A percentile compares a stretch with the other conserved stretches of the same genome.
phyloP scores from a whole-genome alignment of 2,888 invertebrate genomes.

The Zootermopsis nevadensis region DNA sequence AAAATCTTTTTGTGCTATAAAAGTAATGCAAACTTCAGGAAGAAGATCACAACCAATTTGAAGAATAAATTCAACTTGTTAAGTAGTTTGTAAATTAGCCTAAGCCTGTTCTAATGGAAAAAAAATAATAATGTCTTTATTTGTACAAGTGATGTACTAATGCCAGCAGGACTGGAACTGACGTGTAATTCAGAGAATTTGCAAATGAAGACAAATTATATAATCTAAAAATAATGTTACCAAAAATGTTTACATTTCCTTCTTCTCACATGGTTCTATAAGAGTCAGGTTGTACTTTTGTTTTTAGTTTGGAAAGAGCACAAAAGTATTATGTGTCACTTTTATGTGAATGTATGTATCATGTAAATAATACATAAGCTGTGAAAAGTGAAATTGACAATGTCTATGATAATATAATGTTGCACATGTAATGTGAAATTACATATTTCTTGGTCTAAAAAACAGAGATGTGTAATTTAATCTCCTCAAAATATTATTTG shows the following conservation, averaged over 20 bases:
- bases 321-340: neutral
- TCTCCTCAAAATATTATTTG: too few relatives aligned
- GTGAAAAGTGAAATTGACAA: neutral
- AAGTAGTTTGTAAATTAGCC: neutral
- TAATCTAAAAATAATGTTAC: neutral
- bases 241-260: neutral
- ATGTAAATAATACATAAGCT: neutral
- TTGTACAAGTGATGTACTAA: neutral
- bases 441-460: neutral
- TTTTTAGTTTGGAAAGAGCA: neutral
- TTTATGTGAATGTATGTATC: slow-evolving; percentile 4
- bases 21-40: neutral
- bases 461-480: neutral
- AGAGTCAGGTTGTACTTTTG: neutral
- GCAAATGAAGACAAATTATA: neutral
- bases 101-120: neutral
- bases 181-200: neutral
- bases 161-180: slow-evolving; percentile 12
- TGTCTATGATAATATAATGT: neutral
- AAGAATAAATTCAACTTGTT: neutral
- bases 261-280: too few relatives aligned
- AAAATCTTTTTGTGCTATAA: neutral
- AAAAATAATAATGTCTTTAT: neutral
- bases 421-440: neutral
- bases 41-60: neutral